These are phyloP conservation scores for Drosophila neonasuta DNA, from an alignment of 2,888 invertebrate genomes.

Conservation along the genomic window DNA sequence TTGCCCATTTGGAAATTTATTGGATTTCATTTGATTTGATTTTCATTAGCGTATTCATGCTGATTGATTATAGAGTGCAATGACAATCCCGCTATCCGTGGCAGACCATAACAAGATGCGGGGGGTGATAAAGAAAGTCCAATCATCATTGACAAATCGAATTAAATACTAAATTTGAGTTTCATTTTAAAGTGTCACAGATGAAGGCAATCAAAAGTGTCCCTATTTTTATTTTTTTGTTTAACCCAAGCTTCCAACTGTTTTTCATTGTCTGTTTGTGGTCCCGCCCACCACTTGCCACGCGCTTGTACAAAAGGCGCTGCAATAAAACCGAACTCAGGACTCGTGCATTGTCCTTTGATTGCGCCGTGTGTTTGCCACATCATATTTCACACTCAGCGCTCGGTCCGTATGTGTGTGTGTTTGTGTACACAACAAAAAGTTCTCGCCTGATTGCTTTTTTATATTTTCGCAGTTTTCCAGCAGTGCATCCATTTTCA, in stretches of 20 bases:
- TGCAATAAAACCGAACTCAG: slow-evolving; percentile 22
- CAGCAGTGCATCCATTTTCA: slow-evolving; percentile 20
- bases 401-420: neutral
- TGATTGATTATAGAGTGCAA: slow-evolving; percentile 50
- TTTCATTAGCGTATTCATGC: slow-evolving; percentile 71
- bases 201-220: slow-evolving; percentile 6
- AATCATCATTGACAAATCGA: slow-evolving; percentile 18
- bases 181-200: slow-evolving; percentile 16
- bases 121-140: neutral
- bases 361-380: slow-evolving; percentile 46
- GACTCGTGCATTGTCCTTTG: slow-evolving; percentile 29
- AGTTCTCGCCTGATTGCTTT: slow-evolving; percentile 36
- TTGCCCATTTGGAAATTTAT: slow-evolving; percentile 58
- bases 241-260: neutral
- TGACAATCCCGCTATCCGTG: slow-evolving; percentile 15
- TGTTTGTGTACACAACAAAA: slow-evolving; percentile 33
- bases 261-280: slow-evolving; percentile 15
- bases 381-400: slow-evolving; percentile 63
- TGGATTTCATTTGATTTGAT: slow-evolving; percentile 64
- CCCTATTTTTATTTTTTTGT: neutral
- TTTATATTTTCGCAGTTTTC: slow-evolving; percentile 20
- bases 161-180: slow-evolving; percentile 21
- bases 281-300: slow-evolving; percentile 7
- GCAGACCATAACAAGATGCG: slow-evolving; percentile 19
- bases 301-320: neutral